Evolutionary conservation across 2,113 vertebrate genomes (phyloP).

Genomic region (Indicator indicator): DNA sequence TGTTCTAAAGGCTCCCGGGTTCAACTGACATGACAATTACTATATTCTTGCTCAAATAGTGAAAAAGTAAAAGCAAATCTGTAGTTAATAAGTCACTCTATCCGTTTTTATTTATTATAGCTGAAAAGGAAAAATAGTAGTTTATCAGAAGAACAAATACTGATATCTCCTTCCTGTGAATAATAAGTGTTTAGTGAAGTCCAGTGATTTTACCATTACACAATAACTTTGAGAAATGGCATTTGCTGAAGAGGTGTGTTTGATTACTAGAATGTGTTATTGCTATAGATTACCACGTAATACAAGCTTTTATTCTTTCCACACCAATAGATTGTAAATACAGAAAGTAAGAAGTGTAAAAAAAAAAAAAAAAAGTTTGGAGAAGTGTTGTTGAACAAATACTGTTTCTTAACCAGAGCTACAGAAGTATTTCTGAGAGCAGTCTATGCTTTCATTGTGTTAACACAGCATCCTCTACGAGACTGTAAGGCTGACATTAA

Average conservation of each 20-base stretch:
- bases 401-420: background rate
- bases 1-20: background rate
- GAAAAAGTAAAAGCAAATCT: background rate
- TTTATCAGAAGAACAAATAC: background rate
- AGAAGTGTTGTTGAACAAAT: background rate
- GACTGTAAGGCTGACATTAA: background rate
- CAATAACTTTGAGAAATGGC: background rate
- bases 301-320: background rate
- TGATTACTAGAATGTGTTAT: background rate
- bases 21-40: background rate
- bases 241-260: background rate
- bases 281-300: background rate
- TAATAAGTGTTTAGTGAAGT: background rate
- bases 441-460: background rate
- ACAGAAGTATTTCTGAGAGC: background rate
- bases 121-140: background rate
- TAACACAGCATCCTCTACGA: background rate
- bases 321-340: background rate
- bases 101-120: background rate
- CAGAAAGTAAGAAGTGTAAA: background rate
- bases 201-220: background rate
- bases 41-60: background rate
- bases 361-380: background rate
- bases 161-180: background rate
- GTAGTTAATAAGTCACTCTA: background rate